Base-by-base conservation (phyloP, 2,888 invertebrate genomes). In the Oeneis ivallda region DNA sequence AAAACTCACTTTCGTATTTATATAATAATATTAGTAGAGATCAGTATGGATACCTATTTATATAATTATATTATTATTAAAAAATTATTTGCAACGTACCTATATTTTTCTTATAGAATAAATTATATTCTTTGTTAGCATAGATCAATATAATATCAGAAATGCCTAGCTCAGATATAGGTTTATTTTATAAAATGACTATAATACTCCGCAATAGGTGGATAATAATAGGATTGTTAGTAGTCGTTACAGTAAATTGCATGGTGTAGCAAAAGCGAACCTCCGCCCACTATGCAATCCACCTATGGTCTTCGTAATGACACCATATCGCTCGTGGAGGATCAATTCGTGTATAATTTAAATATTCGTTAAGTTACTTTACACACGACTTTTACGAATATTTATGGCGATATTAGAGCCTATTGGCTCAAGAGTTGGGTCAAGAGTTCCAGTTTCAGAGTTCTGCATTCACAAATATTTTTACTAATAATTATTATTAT, bases 171-270 rank as follows among this genome's bases (percentile, higher is more conserved):
- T 19, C 26, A 58, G 26, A 62, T 62, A 41, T 54, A 26, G 32
- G 62, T 60, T 60, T 60, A 61, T 49, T 59, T 62, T 64, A 70
- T 49, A 68, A 61, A 68, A 70, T 59, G 54, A 49, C 49, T 50
- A 47, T 65, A 66, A 64, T 69, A 66, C 57, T 62, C 57, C 65
- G 62, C 69, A 66, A 70, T 67, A 63, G 67, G 67, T 64, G 70
- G 71, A 70, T 71, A 71, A 72, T 72, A 70, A 72, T 72, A 65
- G 70, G 70, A 72, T 67, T 70, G 71, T 72, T 70, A 68, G 69
- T 68, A 67, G 67, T 71, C 66, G 71, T 70, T 67, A 69, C 66
- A 66, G 70, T 70, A 72, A 72, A 72, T 72, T 72, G 71, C 69
- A 70, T 68, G 70, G 69, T 69, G 67, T 68, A 69, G 70, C 68